phyloP scores from a whole-genome alignment of 1,140 invertebrate genomes.

The Microplitis demolitor region DNA sequence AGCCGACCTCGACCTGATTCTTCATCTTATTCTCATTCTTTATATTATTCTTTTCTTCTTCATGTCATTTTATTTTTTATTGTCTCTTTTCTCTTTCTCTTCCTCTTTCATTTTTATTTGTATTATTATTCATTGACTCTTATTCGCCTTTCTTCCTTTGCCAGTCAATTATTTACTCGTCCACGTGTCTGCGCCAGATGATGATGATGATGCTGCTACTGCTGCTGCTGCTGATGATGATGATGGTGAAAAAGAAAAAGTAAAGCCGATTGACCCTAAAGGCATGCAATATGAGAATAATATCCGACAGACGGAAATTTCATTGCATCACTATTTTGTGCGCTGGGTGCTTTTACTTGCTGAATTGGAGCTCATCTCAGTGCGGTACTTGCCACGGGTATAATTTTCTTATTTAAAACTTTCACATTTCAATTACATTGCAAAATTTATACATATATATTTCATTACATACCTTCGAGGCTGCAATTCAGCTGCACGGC shows the following conservation, averaged over 20 bases:
- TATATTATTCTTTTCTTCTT: slow-evolving; percentile 3
- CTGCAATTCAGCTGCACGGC: slow-evolving; percentile 45
- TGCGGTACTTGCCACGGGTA: too few relatives aligned
- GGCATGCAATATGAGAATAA: neutral
- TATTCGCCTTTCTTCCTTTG: neutral
- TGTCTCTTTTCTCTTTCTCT: neutral
- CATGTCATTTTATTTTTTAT: neutral
- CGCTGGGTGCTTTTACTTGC: too few relatives aligned
- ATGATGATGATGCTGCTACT: neutral
- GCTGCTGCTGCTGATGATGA: neutral
- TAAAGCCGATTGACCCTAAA: slow-evolving; percentile 12
- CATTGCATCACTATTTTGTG: neutral
- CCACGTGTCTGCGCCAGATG: neutral
- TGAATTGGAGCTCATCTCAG: too few relatives aligned
- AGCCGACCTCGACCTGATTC: slow-evolving; percentile 39
- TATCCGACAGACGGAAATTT: neutral
- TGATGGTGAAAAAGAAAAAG: too few relatives aligned
- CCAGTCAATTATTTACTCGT: neutral
- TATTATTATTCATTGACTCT: slow-evolving; percentile 8
- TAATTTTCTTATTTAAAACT: too few relatives aligned
- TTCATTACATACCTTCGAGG: slow-evolving; percentile 43
- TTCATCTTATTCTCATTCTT: slow-evolving; percentile 28
- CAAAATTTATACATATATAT: neutral
- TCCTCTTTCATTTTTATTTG: neutral
- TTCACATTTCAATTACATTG: neutral